phyloP scores from a whole-genome alignment of 2,113 vertebrate genomes.

The Mus spicilegus region DNA sequence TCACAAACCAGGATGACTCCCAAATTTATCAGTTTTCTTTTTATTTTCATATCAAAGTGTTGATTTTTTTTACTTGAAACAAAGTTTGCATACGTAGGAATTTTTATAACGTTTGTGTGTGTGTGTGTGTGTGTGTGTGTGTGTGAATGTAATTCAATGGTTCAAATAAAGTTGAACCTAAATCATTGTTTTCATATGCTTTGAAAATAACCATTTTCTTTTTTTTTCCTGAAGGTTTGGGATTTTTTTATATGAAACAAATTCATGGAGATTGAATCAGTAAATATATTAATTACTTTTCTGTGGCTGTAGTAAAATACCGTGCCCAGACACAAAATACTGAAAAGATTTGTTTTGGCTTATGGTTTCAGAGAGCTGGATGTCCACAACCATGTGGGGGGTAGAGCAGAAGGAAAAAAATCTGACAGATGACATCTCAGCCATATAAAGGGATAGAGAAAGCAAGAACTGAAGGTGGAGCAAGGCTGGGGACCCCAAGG shows the following conservation, averaged over 20 bases:
- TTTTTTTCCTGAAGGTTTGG: background rate
- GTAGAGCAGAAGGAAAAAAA: background rate
- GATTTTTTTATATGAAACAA: slow-evolving; percentile 43
- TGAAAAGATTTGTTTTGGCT: background rate
- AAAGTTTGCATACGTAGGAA: background rate
- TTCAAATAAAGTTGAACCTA: background rate
- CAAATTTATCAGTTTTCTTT: background rate
- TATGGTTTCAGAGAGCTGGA: background rate
- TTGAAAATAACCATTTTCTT: slow-evolving; percentile 65
- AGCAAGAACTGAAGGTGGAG: background rate
- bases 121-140: too few species aligned
- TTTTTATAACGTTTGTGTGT: background rate
- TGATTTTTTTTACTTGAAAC: slow-evolving; percentile 8
- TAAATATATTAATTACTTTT: slow-evolving; percentile 10
- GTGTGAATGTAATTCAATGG: background rate
- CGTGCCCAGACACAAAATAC: background rate
- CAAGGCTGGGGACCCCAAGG: background rate
- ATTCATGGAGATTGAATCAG: slow-evolving; percentile 68
- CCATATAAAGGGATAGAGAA: background rate
- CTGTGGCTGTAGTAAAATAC: background rate
- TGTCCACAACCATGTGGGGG: too few species aligned
- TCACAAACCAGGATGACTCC: background rate
- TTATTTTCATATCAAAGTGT: slow-evolving; percentile 43
- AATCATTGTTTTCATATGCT: background rate
- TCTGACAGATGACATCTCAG: background rate